Base-by-base conservation (phyloP, 2,888 invertebrate genomes). In the Melipona beecheii region DNA sequence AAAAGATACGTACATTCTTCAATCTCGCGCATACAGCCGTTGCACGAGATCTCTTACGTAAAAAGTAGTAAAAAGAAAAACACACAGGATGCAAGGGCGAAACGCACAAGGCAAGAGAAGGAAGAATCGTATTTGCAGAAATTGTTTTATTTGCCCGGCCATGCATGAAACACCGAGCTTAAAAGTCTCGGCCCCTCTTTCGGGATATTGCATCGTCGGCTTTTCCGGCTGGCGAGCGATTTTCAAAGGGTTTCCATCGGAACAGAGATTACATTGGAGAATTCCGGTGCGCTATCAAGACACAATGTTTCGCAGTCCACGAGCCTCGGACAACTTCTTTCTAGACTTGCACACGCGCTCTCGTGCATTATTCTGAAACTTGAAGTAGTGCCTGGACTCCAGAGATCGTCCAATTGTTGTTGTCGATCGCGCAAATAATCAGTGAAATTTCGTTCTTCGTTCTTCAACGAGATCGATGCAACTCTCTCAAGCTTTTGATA, bases 141-240 rank as follows among this genome's bases (percentile, higher is more conserved):
- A 43, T 36, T 52, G 21, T 56, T 77, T 80, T 43, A 36, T 71
- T 60, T 71, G 49, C 21, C 49, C 74, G 6, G 11, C 49, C 52
- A 78, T 75, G 84, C 84, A 66, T 65, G 68, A 84, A 83, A 78
- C 68, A 62, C 56, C 31, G 21, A 15, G 49, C 73, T 81, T 62
- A 68, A 81, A 36, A 75, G 70, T 68, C 31, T 3, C 70, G 64
- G 73, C 27, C 13, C 43, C 49, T 19, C 71, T 77, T 77, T 85
- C 68, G 19, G 66, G 36, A 80, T 74, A 62, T 85, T 71, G 70
- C 60, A 66, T 52, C 17, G 31, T 31, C 27, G 15, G 0, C 49
- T 13, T 27, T 43, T 4, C 62, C 31, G 54, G 27, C 24, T 50
- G 31, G n/a, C 54, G 15, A 49, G n/a, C 36, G 54, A n/a, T 43